Percentiles rank a stretch among this genome's conserved stretches.
Conservation (phyloP, 2,797 vertebrate species). For the Molossus alvarezi region DNA sequence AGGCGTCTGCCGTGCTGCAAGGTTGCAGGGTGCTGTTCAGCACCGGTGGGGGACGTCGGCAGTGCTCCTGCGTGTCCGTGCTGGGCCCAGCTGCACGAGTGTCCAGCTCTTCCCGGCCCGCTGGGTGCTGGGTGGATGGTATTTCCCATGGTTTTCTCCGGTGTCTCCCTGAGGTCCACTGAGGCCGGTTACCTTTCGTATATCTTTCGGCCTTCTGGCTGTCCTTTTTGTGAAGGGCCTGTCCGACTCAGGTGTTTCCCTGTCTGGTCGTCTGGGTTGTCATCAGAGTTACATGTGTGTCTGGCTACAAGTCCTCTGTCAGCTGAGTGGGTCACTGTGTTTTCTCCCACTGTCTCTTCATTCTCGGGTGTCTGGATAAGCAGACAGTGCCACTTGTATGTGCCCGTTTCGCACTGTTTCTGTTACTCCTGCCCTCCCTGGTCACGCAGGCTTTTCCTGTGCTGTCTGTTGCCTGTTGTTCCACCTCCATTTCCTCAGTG, state of each 20-base stretch:
- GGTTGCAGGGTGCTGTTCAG: not conserved
- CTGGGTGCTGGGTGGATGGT: not conserved
- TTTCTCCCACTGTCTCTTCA: not conserved
- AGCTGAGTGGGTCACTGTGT: rapidly evolving
- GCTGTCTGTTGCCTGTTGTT: not conserved
- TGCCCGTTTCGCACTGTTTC: not conserved
- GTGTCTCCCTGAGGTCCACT: not conserved
- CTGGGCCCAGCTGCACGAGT: not conserved
- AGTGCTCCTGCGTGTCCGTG: not conserved
- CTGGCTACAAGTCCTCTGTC: not conserved
- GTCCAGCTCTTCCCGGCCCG: not conserved
- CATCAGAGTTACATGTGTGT: rapidly evolving
- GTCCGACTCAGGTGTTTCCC: rapidly evolving
- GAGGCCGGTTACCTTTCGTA: too few relatives aligned
- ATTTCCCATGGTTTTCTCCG: not conserved
- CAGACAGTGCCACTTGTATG: not conserved
- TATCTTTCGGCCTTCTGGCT: too few relatives aligned
- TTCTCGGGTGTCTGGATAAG: not conserved
- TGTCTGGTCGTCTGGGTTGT: not conserved
- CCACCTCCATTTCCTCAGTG: rapidly evolving
- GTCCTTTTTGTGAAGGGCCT: not conserved
- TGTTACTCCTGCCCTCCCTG: not conserved
- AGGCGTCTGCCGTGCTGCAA: not conserved
- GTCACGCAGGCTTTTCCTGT: rapidly evolving
- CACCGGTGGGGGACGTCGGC: not conserved